phyloP scores from a whole-genome alignment of 2,888 invertebrate genomes.

The Watsonalla binaria region DNA sequence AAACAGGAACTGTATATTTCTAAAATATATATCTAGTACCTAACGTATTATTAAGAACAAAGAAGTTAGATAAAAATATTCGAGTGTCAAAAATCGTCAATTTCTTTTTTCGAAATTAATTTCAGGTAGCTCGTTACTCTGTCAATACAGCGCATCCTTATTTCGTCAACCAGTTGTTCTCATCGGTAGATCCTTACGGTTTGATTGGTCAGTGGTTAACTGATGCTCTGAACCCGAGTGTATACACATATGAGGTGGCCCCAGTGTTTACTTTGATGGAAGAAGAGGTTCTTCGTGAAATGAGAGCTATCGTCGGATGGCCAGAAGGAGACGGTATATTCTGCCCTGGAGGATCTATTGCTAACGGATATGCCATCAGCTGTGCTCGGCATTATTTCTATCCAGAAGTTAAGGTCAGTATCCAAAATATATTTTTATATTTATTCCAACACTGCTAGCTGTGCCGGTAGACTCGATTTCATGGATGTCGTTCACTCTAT shows the following conservation, averaged over 20 bases:
- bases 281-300: conserved; percentile 86
- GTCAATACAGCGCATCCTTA: conserved; percentile 94
- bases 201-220: conserved; percentile 91
- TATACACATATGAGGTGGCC: conserved; percentile 93
- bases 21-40: too few relatives aligned
- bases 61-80: too few relatives aligned
- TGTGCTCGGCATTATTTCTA: conserved; percentile 85
- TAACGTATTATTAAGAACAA: too few relatives aligned
- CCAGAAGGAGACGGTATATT: conserved; percentile 90
- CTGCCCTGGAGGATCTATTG: conserved; percentile 93
- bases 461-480: too few relatives aligned
- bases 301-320: conserved; percentile 89
- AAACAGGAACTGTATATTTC: too few relatives aligned
- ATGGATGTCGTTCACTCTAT: too few relatives aligned
- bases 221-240: conserved; percentile 91
- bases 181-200: conserved; percentile 90
- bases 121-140: conserved; percentile 82
- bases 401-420: conserved; percentile 86
- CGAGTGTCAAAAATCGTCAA: too few relatives aligned
- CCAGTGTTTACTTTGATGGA: conserved; percentile 94
- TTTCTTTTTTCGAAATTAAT: too few relatives aligned
- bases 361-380: conserved; percentile 95
- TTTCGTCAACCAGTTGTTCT: conserved; percentile 93
- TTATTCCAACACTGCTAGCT: not conserved
- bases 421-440: not conserved